phyloP scores from a whole-genome alignment of 2,113 vertebrate species.

The Poeciliopsis prolifica region DNA sequence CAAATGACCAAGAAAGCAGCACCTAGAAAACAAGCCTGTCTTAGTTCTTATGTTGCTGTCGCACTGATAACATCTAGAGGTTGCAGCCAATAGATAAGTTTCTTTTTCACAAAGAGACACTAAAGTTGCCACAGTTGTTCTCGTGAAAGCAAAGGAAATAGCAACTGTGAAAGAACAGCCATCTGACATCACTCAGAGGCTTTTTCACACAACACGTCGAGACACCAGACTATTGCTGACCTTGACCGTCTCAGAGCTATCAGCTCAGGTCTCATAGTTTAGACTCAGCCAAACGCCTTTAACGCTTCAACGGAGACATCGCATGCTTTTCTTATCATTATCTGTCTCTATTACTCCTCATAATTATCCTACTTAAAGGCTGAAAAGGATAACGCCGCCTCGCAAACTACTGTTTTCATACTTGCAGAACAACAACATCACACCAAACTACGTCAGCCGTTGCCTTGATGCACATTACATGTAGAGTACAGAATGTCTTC shows the following conservation, averaged over 20 bases:
- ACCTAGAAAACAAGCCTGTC: background rate
- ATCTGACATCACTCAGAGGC: background rate
- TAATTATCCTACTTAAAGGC: background rate
- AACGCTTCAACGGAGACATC: conserved; percentile 10
- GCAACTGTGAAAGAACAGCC: background rate
- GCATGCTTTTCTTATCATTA: conserved; percentile 10
- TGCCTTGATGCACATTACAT: conserved; percentile 7
- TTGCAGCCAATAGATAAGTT: background rate
- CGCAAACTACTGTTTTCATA: background rate
- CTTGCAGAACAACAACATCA: conserved; percentile 7
- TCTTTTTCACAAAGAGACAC: background rate
- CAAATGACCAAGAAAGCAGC: background rate
- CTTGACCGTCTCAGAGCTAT: conserved; percentile 40
- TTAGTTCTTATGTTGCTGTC: background rate
- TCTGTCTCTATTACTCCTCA: background rate
- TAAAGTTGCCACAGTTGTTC: background rate
- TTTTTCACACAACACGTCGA: background rate
- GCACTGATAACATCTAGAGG: background rate
- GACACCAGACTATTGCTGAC: conserved; percentile 26
- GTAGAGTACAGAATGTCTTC: conserved; percentile 13
- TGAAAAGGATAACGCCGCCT: background rate
- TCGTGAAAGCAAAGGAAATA: background rate
- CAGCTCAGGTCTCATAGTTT: conserved; percentile 25
- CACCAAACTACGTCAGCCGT: background rate
- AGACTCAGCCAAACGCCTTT: conserved; percentile 18